These are phyloP conservation scores for Kradibia gibbosae DNA, from an alignment of 1,140 invertebrate genomes.

Conservation along the genomic window DNA sequence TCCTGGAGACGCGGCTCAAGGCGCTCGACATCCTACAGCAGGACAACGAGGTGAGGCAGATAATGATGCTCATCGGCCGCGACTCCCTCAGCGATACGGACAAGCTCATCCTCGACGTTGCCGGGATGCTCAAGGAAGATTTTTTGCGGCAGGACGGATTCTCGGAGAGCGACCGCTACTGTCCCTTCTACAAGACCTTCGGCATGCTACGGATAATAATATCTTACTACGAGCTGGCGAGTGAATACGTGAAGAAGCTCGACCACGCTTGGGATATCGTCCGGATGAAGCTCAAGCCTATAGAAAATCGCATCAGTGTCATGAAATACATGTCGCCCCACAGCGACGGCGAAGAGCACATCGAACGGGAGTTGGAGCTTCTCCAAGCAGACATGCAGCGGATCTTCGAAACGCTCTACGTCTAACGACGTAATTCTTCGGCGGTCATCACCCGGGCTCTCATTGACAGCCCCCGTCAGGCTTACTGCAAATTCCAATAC, in stretches of 20 bases:
- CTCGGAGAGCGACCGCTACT: slow-evolving; percentile 84
- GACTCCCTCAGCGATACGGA: slow-evolving; percentile 85
- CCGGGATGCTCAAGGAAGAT: slow-evolving; percentile 85
- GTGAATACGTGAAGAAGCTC: slow-evolving; percentile 75
- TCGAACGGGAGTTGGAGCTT: slow-evolving; percentile 96
- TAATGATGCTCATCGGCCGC: slow-evolving; percentile 91
- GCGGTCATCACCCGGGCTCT: no score
- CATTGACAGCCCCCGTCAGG: no score
- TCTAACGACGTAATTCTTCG: no score
- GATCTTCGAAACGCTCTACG: slow-evolving; percentile 92
- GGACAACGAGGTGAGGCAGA: slow-evolving; percentile 90
- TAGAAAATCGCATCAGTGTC: slow-evolving; percentile 82
- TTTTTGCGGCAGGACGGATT: slow-evolving; percentile 87
- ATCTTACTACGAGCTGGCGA: slow-evolving; percentile 82
- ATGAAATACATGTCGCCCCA: slow-evolving; percentile 93
- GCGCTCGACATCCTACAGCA: slow-evolving; percentile 85
- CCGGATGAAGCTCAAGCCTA: slow-evolving; percentile 78
- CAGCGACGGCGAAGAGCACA: slow-evolving; percentile 97
- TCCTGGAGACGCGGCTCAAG: slow-evolving; percentile 76
- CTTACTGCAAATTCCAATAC: no score
- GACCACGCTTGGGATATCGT: slow-evolving; percentile 79
- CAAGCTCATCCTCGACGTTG: slow-evolving; percentile 86
- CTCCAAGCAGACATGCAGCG: slow-evolving; percentile 94
- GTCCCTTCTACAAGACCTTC: slow-evolving; percentile 88
- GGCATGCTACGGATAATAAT: slow-evolving; percentile 88